These are phyloP conservation scores for Gobio occitaniae DNA, from an alignment of 2,797 vertebrate species.

Conservation along the genomic window DNA sequence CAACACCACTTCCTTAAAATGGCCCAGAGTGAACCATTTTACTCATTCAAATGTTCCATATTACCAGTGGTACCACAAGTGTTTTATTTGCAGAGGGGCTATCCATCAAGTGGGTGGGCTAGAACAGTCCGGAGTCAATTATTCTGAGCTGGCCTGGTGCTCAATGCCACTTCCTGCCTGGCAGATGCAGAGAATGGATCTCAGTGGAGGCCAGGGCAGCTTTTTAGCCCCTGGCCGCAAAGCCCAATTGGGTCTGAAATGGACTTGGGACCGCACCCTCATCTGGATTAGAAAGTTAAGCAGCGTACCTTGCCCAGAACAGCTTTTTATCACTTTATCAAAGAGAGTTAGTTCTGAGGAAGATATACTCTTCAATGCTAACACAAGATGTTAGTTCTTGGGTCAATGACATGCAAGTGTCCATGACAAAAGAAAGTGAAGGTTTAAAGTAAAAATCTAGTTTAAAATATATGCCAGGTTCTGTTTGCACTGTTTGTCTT, in stretches of 20 bases:
- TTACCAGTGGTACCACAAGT: background rate
- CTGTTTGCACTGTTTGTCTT: background rate
- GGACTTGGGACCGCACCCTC: slow-evolving; percentile 29
- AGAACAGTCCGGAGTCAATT: slow-evolving; percentile 16
- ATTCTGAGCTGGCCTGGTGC: slow-evolving; percentile 18
- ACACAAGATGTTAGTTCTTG: background rate
- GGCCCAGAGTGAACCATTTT: background rate
- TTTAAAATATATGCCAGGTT: background rate
- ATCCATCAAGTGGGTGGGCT: slow-evolving; percentile 27
- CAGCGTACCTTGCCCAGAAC: slow-evolving; percentile 19
- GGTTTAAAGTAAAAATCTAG: background rate
- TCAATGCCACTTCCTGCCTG: slow-evolving; percentile 27
- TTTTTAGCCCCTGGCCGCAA: slow-evolving; percentile 59
- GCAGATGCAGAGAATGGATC: background rate
- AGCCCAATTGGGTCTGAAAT: slow-evolving; percentile 59
- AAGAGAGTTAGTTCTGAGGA: background rate
- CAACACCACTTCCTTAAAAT: background rate
- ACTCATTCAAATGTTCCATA: slow-evolving; percentile 4
- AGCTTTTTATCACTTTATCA: background rate
- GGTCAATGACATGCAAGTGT: background rate
- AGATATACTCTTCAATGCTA: background rate
- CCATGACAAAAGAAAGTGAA: background rate
- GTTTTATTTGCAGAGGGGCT: background rate
- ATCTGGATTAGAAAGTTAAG: slow-evolving; percentile 44
- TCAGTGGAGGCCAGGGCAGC: slow-evolving; percentile 50